phyloP scores from a whole-genome alignment of 2,113 vertebrate genomes.

The Prionailurus viverrinus region DNA sequence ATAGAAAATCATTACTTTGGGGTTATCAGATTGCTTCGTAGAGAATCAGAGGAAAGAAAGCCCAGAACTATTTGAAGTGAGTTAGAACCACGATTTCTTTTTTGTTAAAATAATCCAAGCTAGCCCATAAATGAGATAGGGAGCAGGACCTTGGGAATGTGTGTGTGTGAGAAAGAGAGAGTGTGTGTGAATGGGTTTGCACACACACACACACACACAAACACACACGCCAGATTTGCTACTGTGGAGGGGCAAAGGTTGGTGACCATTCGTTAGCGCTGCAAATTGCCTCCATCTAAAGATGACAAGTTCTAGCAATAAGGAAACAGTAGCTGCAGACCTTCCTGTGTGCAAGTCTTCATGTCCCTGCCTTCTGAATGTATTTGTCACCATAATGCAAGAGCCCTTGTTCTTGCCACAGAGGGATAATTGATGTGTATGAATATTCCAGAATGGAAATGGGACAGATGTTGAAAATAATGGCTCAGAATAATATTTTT shows the following conservation, averaged over 20 bases:
- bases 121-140: slow-evolving; percentile 6
- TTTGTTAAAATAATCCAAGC: slow-evolving; percentile 28
- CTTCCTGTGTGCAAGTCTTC: slow-evolving; percentile 72
- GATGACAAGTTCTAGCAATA: slow-evolving; percentile 79
- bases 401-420: slow-evolving; percentile 81
- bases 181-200: neutral
- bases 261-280: slow-evolving; percentile 72
- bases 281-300: slow-evolving; percentile 84
- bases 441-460: slow-evolving; percentile 84
- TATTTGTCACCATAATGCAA: slow-evolving; percentile 83
- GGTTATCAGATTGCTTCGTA: neutral
- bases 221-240: neutral
- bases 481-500: slow-evolving; percentile 85
- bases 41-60: neutral
- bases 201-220: neutral
- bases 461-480: slow-evolving; percentile 86
- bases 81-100: slow-evolving; percentile 38
- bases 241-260: neutral
- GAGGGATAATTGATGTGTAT: slow-evolving; percentile 83
- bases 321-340: slow-evolving; percentile 76
- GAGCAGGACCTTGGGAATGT: neutral
- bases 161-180: no score
- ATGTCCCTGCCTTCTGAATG: slow-evolving; percentile 78
- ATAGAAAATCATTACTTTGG: slow-evolving; percentile 55
- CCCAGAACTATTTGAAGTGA: slow-evolving; percentile 49